Percentiles rank a stretch among this genome's conserved stretches.
Conservation (phyloP, 2,113 vertebrate genomes). For the Thymallus thymallus region DNA sequence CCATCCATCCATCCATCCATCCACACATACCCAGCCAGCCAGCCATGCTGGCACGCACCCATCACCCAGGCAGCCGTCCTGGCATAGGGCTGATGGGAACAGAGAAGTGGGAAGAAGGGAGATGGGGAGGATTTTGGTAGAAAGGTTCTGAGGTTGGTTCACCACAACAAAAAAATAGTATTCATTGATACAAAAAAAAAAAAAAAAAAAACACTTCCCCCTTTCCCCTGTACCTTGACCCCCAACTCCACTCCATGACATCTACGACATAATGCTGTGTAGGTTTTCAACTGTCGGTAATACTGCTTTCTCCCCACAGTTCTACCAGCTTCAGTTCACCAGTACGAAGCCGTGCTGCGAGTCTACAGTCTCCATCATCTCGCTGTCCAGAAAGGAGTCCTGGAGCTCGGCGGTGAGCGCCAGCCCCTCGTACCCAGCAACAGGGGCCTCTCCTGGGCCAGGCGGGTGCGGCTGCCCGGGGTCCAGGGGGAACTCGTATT, state of each 20-base stretch:
- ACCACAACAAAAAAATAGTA: conserved; percentile 61
- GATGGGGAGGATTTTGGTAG: conserved; percentile 68
- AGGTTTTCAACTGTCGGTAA: conserved; percentile 54
- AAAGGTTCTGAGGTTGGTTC: conserved; percentile 48
- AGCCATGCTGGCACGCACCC: conserved; percentile 30
- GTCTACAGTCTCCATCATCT: conserved; percentile 98
- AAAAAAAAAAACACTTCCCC: conserved; percentile 20
- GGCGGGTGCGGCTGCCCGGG: conserved; percentile 57
- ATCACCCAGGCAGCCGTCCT: neutral
- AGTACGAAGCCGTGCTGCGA: conserved; percentile 93
- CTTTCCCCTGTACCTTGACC: conserved; percentile 45
- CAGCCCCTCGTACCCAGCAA: conserved; percentile 71
- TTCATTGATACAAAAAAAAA: conserved; percentile 27
- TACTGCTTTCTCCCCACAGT: conserved; percentile 49
- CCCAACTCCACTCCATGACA: conserved; percentile 39
- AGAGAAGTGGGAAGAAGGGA: conserved; percentile 56
- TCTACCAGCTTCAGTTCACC: conserved; percentile 79
- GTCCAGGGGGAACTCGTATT: conserved; percentile 78
- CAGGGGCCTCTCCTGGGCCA: conserved; percentile 52
- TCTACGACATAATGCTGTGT: conserved; percentile 45
- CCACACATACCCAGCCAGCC: conserved; percentile 12
- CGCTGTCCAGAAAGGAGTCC: conserved; percentile 84
- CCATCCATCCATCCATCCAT: conserved; percentile 29
- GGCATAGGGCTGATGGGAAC: neutral
- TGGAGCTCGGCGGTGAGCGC: conserved; percentile 77